phyloP scores from a whole-genome alignment of 2,113 vertebrate genomes.

The Bucco capensis region DNA sequence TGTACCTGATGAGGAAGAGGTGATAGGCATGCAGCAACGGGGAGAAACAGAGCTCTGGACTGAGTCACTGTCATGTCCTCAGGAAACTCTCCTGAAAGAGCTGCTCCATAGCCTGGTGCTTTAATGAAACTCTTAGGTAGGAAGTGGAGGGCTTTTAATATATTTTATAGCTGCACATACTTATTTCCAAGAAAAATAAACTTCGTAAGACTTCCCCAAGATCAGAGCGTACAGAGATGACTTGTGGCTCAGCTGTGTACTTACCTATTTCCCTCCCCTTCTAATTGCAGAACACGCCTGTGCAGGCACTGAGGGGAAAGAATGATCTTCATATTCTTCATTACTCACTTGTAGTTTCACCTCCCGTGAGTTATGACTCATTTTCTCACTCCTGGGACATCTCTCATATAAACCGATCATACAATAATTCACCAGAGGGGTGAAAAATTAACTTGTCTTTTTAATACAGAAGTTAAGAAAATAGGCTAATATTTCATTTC shows the following conservation, averaged over 20 bases:
- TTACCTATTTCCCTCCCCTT: constrained; percentile 10
- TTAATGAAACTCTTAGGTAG: background rate
- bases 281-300: constrained; percentile 37
- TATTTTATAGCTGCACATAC: background rate
- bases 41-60: background rate
- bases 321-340: constrained; percentile 42
- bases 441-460: constrained; percentile 71
- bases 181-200: constrained; percentile 37
- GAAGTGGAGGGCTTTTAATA: background rate
- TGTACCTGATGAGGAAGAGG: background rate
- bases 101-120: background rate
- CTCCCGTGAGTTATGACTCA: constrained; percentile 61
- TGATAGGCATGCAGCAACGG: background rate
- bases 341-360: constrained; percentile 56
- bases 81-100: background rate
- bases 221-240: background rate
- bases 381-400: constrained; percentile 48
- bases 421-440: constrained; percentile 51
- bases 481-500: constrained; percentile 65
- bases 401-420: constrained; percentile 55
- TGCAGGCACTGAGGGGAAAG: constrained; percentile 16
- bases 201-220: background rate
- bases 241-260: background rate
- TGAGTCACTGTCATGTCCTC: background rate
- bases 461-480: constrained; percentile 65